Percentiles rank a stretch among this genome's conserved stretches.
phyloP scores from a whole-genome alignment of 2,797 vertebrate species.

The Pangasius larnaudii region DNA sequence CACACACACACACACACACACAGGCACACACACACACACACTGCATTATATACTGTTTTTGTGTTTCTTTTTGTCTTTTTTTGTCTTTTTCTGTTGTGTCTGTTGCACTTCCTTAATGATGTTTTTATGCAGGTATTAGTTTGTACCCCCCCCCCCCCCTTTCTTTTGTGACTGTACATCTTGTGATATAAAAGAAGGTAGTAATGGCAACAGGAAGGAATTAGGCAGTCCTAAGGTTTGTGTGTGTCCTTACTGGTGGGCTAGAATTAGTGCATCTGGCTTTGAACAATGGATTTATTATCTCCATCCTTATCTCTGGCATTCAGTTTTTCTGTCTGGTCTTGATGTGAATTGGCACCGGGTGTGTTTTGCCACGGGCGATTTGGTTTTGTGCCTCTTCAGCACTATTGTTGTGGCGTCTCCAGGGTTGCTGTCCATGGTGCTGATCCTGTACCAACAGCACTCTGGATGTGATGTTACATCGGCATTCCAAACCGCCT shows the following conservation, averaged over 20 bases:
- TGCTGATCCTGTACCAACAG: slow-evolving; percentile 16
- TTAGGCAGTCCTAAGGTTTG: not conserved
- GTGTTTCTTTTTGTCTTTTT: no score
- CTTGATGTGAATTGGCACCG: slow-evolving; percentile 16
- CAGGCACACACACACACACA: no score
- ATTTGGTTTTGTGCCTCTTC: not conserved
- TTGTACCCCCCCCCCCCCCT: no score
- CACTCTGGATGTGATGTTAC: not conserved
- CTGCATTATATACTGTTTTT: no score
- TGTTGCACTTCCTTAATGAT: no score
- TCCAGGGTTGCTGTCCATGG: slow-evolving; percentile 14
- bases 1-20: no score
- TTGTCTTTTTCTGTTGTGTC: no score
- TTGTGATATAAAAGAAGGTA: not conserved
- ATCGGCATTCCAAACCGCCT: not conserved
- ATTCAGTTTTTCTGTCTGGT: not conserved
- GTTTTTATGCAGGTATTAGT: no score
- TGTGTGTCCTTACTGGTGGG: not conserved
- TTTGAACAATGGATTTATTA: slow-evolving; percentile 3
- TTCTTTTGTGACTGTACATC: not conserved
- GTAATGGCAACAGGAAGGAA: not conserved
- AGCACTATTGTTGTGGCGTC: not conserved
- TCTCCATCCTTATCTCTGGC: not conserved
- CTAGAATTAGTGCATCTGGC: not conserved
- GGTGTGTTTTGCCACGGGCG: not conserved